Evolutionary conservation across 2,113 vertebrate genomes (phyloP), one percentile per base, ranked within the genome.

Genomic region (Ailuropoda melanoleuca): DNA sequence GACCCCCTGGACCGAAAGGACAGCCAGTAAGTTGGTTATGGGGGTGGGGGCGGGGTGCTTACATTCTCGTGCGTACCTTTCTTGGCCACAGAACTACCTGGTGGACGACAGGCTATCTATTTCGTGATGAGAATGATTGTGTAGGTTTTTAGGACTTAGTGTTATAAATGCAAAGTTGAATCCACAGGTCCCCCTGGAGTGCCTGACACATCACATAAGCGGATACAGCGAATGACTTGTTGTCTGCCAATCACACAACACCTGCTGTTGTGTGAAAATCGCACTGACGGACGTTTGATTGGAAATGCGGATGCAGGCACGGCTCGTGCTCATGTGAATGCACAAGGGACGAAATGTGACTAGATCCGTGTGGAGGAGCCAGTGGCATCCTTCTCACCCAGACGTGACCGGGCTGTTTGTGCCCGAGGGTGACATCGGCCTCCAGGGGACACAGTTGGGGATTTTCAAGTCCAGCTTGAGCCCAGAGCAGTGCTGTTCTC

Each of bases 1-100:
- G 99, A 90, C 97, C 97, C 31, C 99, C 98, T 39, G 99, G 99
- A 96, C 98, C 96, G 6, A 99, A 1, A 90, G 99, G 99, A 95
- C 98, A 98, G 85, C 99, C 98, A 98, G 99, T 99, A 98, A 99
- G 99, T 99, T 48, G 78, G 29, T 31, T 6, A 3, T 0, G 31
- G 37, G 58, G 34, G 3, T 0, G 17, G 1, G 17, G 8, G 8
- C 8, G 0, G 17, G 21, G 11, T 66, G 62, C 56, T 58, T 3
- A 0, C 0, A 1, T n/a, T 7, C n/a, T 21, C 21, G 13, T 3
- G 3, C 7, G 0, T 2, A 0, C 68, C 39, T 39, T 34, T 39
- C 48, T n/a, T 37, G 46, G 12, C 48, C 53, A 0, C 3, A 23
- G 6, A 46, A 31, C 34, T 0, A 7, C 62, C 56, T 18, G 7